phyloP scores from a whole-genome alignment of 2,797 vertebrate genomes.

The Urocyon cinereoargenteus region DNA sequence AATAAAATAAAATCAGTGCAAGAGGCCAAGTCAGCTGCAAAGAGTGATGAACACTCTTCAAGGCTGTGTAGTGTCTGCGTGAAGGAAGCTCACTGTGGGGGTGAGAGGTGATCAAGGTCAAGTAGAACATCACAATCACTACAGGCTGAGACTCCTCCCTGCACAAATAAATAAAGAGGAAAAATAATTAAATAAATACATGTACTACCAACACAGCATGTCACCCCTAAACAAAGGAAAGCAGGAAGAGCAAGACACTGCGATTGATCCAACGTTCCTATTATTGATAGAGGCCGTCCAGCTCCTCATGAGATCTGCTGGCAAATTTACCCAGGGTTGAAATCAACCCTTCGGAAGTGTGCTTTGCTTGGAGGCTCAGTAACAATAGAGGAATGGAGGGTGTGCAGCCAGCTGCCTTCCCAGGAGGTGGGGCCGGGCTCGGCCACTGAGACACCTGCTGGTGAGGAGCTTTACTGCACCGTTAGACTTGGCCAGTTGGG shows the following conservation, averaged over 20 bases:
- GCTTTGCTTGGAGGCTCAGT: conserved; percentile 16
- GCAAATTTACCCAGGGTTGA: conserved; percentile 28
- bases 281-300: neutral
- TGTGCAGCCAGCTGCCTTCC: neutral
- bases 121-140: neutral
- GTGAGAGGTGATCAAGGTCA: neutral
- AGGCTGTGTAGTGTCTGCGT: neutral
- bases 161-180: neutral
- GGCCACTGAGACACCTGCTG: conserved; percentile 89
- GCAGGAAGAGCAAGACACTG: neutral
- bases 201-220: neutral
- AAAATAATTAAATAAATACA: conserved; percentile 52
- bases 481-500: neutral
- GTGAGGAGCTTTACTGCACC: conserved; percentile 80
- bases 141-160: neutral
- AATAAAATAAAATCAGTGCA: conserved; percentile 25
- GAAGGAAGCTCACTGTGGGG: neutral
- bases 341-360: conserved; percentile 14
- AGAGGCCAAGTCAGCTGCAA: conserved; percentile 2
- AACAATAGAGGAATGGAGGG: conserved; percentile 55
- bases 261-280: neutral
- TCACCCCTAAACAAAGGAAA: conserved; percentile 51
- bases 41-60: conserved; percentile 6
- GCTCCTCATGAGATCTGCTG: conserved; percentile 11
- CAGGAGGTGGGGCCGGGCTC: neutral